A percentile compares a stretch with the other conserved stretches of the same genome.
Evolutionary conservation across 92 coral and sea anemone genomes (phyloP).

Genomic region (Zoanthus sansibaricus): DNA sequence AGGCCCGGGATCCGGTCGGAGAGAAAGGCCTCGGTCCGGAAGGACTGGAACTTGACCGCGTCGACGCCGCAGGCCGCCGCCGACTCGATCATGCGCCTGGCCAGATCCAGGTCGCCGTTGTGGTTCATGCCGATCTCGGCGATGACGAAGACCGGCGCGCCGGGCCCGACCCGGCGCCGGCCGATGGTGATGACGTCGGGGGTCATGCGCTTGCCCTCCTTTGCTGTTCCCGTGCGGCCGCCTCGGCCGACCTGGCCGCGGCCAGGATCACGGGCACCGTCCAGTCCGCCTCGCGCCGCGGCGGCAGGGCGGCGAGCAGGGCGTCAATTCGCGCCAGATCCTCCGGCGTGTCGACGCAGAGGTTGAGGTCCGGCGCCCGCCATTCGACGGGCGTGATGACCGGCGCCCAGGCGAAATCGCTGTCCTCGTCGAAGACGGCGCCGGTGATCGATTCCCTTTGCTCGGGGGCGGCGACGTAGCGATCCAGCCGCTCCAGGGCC

Average conservation of each 20-base stretch:
- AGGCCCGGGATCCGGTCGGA: background rate
- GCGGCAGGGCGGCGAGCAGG: no score
- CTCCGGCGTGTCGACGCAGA: background rate
- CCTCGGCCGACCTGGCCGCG: no score
- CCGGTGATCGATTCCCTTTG: background rate
- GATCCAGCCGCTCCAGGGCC: background rate
- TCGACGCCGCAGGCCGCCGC: background rate
- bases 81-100: background rate
- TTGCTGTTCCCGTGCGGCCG: no score
- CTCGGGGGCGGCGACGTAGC: background rate
- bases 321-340: no score
- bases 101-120: background rate
- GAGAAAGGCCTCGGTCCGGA: background rate
- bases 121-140: constrained; percentile 19
- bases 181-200: no score
- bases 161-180: no score
- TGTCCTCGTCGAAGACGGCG: background rate
- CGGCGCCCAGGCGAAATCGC: no score
- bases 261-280: no score
- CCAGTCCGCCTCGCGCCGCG: no score
- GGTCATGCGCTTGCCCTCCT: no score
- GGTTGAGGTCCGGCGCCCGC: background rate
- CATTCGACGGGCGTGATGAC: background rate
- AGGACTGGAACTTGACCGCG: constrained; percentile 11
- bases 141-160: background rate